These are phyloP conservation scores for Chrosomus eos DNA, from an alignment of 2,797 vertebrate species.

Conservation along the genomic window DNA sequence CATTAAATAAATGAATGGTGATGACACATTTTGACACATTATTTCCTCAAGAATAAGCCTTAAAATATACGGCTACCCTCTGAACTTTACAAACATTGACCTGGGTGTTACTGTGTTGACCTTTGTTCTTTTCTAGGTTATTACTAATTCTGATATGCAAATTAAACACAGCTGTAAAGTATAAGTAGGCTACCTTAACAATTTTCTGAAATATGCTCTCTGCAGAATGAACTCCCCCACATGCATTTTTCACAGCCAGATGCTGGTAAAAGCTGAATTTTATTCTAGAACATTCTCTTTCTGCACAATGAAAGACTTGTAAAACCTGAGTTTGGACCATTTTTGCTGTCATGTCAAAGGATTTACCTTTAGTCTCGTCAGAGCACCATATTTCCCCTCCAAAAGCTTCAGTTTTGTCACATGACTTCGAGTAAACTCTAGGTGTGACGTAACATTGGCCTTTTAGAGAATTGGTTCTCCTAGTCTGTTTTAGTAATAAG, in stretches of 20 bases:
- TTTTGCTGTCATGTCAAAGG: background rate
- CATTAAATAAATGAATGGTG: background rate
- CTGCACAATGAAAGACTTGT: conserved; percentile 6
- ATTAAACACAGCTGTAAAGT: background rate
- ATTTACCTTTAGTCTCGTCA: background rate
- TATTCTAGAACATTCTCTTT: background rate
- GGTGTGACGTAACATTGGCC: background rate
- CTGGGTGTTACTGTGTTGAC: background rate
- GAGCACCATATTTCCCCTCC: background rate
- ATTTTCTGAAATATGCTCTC: background rate
- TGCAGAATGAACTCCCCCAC: background rate
- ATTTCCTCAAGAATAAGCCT: background rate
- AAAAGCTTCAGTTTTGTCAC: background rate
- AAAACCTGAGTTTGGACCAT: background rate
- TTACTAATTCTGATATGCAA: background rate
- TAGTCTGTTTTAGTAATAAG: background rate
- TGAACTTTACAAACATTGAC: background rate
- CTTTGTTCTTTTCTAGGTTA: background rate
- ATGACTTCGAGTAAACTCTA: background rate
- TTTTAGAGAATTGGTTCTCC: background rate
- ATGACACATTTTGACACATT: conserved; percentile 6
- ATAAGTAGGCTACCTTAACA: background rate
- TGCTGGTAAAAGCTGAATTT: background rate
- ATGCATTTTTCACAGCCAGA: conserved; percentile 3
- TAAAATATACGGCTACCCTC: background rate